Evolutionary conservation across 2,888 invertebrate genomes (phyloP).

Genomic region (Brassicogethes aeneus): DNA sequence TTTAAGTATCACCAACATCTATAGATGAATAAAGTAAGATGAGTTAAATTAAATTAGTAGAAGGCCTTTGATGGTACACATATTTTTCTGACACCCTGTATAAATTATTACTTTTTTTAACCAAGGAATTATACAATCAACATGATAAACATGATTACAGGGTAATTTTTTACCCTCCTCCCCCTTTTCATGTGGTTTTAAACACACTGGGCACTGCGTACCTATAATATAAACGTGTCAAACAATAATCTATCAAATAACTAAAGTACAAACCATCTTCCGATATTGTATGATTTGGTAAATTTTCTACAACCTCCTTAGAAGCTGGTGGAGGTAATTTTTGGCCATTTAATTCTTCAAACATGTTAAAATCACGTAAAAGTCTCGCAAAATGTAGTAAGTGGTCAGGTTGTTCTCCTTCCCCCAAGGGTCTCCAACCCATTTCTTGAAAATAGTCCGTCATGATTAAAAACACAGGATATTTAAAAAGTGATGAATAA

Average conservation of each 20-base stretch:
- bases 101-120: constrained; percentile 69
- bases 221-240: too few relatives aligned
- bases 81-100: too few relatives aligned
- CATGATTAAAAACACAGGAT: too few relatives aligned
- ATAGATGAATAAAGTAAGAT: too few relatives aligned
- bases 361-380: constrained; percentile 52
- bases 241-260: too few relatives aligned
- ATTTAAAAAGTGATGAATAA: too few relatives aligned
- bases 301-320: constrained; percentile 55
- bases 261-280: too few relatives aligned
- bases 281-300: constrained; percentile 40
- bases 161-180: constrained; percentile 66
- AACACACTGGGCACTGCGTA: constrained; percentile 71
- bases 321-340: constrained; percentile 77
- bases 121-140: constrained; percentile 75
- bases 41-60: too few relatives aligned
- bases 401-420: constrained; percentile 60
- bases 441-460: constrained; percentile 84
- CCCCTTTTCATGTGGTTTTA: constrained; percentile 54
- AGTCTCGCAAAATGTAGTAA: constrained; percentile 52
- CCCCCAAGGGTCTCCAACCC: constrained; percentile 67
- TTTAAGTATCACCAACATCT: too few relatives aligned
- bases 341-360: constrained; percentile 53
- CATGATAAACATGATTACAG: constrained; percentile 73
- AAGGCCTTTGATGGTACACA: too few relatives aligned